phyloP scores from a whole-genome alignment of 2,797 vertebrate genomes.

The Carcharodon carcharias region DNA sequence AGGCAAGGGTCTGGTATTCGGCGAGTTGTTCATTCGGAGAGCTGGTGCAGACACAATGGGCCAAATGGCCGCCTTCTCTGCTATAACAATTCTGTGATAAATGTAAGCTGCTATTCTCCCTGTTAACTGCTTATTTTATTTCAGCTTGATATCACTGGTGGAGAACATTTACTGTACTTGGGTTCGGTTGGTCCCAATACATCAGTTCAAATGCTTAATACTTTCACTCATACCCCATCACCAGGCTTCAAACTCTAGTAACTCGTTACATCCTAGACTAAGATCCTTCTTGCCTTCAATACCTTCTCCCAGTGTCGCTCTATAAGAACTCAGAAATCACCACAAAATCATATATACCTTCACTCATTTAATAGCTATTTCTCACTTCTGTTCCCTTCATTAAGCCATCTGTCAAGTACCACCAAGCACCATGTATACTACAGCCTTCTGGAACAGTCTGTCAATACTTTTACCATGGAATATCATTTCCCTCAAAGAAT shows the following conservation, averaged over 20 bases:
- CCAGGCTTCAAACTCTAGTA: background rate
- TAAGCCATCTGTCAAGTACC: background rate
- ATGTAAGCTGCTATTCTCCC: too few species aligned
- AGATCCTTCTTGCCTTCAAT: background rate
- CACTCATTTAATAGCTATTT: background rate
- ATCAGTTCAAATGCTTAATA: background rate
- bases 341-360: background rate
- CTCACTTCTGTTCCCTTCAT: background rate
- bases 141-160: background rate
- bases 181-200: background rate
- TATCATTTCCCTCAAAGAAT: background rate
- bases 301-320: background rate
- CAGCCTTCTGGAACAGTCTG: background rate
- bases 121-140: too few species aligned
- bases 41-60: too few species aligned
- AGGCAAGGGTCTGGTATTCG: too few species aligned
- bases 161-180: background rate
- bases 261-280: background rate
- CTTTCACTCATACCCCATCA: background rate
- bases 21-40: too few species aligned
- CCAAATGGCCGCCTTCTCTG: too few species aligned
- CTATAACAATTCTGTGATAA: too few species aligned
- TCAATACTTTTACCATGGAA: background rate
- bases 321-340: background rate
- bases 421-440: background rate